Percentiles rank a stretch among this genome's conserved stretches.
Evolutionary conservation across 2,888 invertebrate genomes (phyloP).

Genomic region (Coenonympha glycerion): DNA sequence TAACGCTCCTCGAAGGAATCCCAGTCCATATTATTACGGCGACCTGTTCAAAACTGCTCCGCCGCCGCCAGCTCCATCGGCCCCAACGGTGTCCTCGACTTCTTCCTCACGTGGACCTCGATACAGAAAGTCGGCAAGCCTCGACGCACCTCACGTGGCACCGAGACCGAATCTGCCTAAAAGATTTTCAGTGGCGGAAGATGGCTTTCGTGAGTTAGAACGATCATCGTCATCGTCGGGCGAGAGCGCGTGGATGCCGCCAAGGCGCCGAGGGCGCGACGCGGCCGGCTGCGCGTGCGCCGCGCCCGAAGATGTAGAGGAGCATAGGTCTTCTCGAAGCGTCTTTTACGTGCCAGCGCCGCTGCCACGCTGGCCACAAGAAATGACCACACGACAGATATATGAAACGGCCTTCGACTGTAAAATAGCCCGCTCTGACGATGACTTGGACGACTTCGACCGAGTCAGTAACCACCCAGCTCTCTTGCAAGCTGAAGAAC

Average conservation of each 20-base stretch:
- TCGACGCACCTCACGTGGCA: slow-evolving; percentile 83
- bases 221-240: slow-evolving; percentile 75
- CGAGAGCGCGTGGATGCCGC: slow-evolving; percentile 81
- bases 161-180: slow-evolving; percentile 78
- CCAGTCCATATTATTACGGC: slow-evolving; percentile 89
- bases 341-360: slow-evolving; percentile 82
- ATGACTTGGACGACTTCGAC: slow-evolving; percentile 87
- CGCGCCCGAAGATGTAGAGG: slow-evolving; percentile 81
- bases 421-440: slow-evolving; percentile 86
- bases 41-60: slow-evolving; percentile 80
- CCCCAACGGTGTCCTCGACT: slow-evolving; percentile 61
- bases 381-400: slow-evolving; percentile 81
- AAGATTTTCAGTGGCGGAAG: slow-evolving; percentile 82
- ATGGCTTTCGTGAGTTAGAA: slow-evolving; percentile 78
- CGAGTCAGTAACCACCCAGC: slow-evolving; percentile 88
- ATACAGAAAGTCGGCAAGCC: slow-evolving; percentile 83
- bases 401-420: slow-evolving; percentile 95
- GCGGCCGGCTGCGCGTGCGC: slow-evolving; percentile 84
- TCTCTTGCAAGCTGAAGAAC: slow-evolving; percentile 75
- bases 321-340: slow-evolving; percentile 79
- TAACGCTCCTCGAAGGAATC: slow-evolving; percentile 79
- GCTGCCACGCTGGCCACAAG: slow-evolving; percentile 78
- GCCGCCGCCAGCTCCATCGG: slow-evolving; percentile 65
- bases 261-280: slow-evolving; percentile 79
- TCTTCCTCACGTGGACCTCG: slow-evolving; percentile 71